Percentiles rank a stretch among this genome's conserved stretches.
These are phyloP conservation scores for Drosophila teissieri DNA, from an alignment of 1,140 invertebrate genomes.

Conservation along the genomic window DNA sequence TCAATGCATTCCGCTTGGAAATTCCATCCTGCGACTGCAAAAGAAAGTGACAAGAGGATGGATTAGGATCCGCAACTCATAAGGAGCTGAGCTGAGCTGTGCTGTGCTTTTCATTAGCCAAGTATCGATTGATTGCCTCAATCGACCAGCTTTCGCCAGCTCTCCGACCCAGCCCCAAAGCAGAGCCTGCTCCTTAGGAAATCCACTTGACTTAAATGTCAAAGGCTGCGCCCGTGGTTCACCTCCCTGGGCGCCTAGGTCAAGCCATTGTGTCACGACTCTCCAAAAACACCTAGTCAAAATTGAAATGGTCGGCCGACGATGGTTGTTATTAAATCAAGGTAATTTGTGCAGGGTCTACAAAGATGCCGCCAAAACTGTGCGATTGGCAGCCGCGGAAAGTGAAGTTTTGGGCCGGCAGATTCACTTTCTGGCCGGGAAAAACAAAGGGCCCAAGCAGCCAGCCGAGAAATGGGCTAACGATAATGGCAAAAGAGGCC, in stretches of 20 bases:
- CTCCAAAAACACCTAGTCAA: constrained; percentile 75
- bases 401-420: constrained; percentile 56
- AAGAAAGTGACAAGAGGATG: constrained; percentile 44
- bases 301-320: constrained; percentile 42
- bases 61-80: constrained; percentile 13
- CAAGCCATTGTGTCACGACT: constrained; percentile 74
- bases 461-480: constrained; percentile 47
- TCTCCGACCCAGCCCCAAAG: constrained; percentile 29
- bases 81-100: background rate
- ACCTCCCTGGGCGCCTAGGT: constrained; percentile 45
- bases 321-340: constrained; percentile 79
- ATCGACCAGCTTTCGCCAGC: constrained; percentile 33
- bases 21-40: constrained; percentile 37
- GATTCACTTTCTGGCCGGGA: constrained; percentile 55
- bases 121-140: constrained; percentile 25
- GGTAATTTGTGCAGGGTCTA: constrained; percentile 62
- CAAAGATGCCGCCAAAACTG: constrained; percentile 61
- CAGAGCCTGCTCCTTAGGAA: background rate
- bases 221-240: constrained; percentile 51
- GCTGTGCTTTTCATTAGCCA: constrained; percentile 1
- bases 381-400: constrained; percentile 51
- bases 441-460: constrained; percentile 29
- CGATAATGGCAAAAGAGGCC: constrained; percentile 38
- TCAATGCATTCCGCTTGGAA: constrained; percentile 5
- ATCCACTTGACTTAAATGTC: constrained; percentile 66